Base-by-base conservation (phyloP, 1,140 invertebrate genomes). In the Pseudomyrmex cubaensis region DNA sequence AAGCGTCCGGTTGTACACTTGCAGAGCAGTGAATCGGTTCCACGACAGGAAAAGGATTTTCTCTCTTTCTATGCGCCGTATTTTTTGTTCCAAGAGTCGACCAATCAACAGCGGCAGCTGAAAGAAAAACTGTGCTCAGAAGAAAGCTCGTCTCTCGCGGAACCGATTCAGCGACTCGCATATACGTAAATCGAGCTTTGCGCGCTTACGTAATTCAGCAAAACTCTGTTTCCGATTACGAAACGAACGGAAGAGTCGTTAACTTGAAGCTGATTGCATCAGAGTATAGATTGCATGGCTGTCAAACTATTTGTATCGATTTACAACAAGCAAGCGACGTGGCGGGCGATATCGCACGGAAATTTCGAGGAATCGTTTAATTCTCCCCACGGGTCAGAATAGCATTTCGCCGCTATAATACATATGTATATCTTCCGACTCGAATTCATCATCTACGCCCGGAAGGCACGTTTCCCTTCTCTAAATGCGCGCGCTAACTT, bases 401-500 rank as follows among this genome's bases (percentile, higher is more conserved):
- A 35, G 35, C 44, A 50, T 44, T 20, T 57, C 44, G 20, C 10
- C n/a, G 20, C 22, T 56, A 7, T 35, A 35, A 35, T 35, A 35
- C 35, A 35, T 35, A 35, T 35, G 61, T 63, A 17, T 70, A 72
- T 48, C 9, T 50, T 13, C 25, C 25, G 12, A 82, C n/a, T 35
- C 54, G 75, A 66, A 83, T 66, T 10, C 7, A n/a, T 7, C 5
- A 48, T 13, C 20, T 70, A 57, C 9, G 48, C 35, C 57, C 5
- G 15, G 25, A 25, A 70, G 64, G 61, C 69, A 87, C 52, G 56
- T n/a, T 20, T 12, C 67, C n/a, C 25, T 44, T n/a, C 76, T 66
- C 76, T 61, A 64, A 84, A 87, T 35, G 7, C 5, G 35, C 35
- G 35, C 62, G 59, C 20, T 56, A 74, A 44, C 61, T 63, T 25